These are phyloP conservation scores for Oreotrochilus melanogaster DNA, from an alignment of 2,113 vertebrate genomes.

Conservation along the genomic window DNA sequence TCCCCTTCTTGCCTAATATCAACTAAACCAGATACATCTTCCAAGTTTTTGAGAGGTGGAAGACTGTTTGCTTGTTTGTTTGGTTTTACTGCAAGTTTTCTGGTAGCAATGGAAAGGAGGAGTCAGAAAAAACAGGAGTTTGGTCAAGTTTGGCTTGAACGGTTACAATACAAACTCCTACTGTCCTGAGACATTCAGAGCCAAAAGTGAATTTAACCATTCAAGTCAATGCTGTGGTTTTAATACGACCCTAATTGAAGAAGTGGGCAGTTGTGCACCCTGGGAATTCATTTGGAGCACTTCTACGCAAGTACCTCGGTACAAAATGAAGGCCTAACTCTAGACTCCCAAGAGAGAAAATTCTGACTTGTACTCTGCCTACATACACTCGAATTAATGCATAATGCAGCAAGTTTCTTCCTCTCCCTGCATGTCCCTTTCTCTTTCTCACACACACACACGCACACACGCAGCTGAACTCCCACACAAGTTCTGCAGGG, in stretches of 20 bases:
- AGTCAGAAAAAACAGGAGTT: background rate
- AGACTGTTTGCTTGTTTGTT: background rate
- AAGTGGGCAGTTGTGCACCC: background rate
- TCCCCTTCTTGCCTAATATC: background rate
- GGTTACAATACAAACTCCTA: background rate
- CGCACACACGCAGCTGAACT: slow-evolving; percentile 8
- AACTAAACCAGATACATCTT: background rate
- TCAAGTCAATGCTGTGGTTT: background rate
- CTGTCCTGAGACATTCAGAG: background rate
- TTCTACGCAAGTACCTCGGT: background rate
- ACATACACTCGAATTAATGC: slow-evolving; percentile 31
- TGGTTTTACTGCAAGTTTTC: background rate
- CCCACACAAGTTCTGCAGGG: slow-evolving; percentile 42
- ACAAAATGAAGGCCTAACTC: slow-evolving; percentile 1
- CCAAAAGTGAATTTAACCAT: background rate
- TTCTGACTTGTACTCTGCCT: slow-evolving; percentile 48
- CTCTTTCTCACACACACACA: slow-evolving; percentile 24
- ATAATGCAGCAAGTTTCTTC: slow-evolving; percentile 58
- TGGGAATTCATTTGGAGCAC: background rate
- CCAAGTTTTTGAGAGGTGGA: background rate
- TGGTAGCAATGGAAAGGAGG: background rate
- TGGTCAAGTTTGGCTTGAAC: background rate
- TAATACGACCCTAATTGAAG: background rate
- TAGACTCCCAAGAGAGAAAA: slow-evolving; percentile 3
- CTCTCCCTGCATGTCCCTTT: slow-evolving; percentile 23